Evolutionary conservation across 2,113 vertebrate species (phyloP), one percentile per base, ranked within the genome.

Genomic region (Canis aureus): DNA sequence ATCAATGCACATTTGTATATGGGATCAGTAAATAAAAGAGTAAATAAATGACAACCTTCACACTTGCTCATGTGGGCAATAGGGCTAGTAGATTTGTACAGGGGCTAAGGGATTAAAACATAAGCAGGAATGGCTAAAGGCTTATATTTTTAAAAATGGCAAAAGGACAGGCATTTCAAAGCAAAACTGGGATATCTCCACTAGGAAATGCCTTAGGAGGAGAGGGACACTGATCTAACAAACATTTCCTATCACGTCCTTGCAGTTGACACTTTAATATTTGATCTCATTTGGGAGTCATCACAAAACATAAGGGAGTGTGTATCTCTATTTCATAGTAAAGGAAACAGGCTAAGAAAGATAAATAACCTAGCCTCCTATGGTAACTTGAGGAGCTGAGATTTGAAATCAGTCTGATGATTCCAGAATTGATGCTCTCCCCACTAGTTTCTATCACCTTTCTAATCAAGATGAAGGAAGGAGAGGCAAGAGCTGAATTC

Each of bases 401-500:
- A 79, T 62, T 49, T 74, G 62, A 82, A 82, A 3, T 23, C 82
- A 94, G 20, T 27, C 86, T 49, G n/a, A 38, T 73, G 27, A 74
- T 69, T 64, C 17, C 76, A 20, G 85, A 85, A 83, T 53, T 13
- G 27, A 32, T 73, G 11, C 25, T 74, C 81, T 29, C 15, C 22
- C 19, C 12, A 7, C 27, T 43, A 35, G 27, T 27, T 89, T 23
- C 4, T 64, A 73, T 62, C 29, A 62, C 49, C 43, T 93, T 80
- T 62, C 66, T 89, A 55, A 92, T 74, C n/a, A 79, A 94, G 84
- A 88, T 8, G 25, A 78, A 91, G 15, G n/a, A 35, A 59, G 20
- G n/a, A 73, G 27, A 53, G 38, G 10, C 23, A 78, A 93, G 83
- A 86, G 62, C 15, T 92, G 29, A 76, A 66, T 80, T 87, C 51